Conservation (phyloP, 2,888 invertebrate genomes). For the Epirrhoe alternata region DNA sequence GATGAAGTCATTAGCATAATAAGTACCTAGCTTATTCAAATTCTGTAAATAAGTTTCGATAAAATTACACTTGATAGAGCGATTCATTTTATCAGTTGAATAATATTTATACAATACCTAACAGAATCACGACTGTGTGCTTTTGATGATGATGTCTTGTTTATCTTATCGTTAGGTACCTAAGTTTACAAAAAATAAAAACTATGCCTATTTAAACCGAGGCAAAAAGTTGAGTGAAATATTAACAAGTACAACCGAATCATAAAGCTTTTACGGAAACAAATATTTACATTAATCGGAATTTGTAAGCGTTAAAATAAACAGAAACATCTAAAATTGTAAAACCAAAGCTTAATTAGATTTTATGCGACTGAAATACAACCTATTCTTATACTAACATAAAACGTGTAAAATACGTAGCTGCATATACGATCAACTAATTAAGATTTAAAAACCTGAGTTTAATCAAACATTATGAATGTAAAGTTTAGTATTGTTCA, state of each 20-base stretch:
- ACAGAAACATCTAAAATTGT: slow-evolving; percentile 61
- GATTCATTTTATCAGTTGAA: slow-evolving; percentile 6
- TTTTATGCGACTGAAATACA: slow-evolving; percentile 54
- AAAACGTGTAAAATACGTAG: not conserved
- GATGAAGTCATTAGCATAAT: slow-evolving; percentile 28
- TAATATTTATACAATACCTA: not conserved
- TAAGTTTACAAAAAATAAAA: too few species aligned
- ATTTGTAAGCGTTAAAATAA: slow-evolving; percentile 57
- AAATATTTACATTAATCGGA: slow-evolving; percentile 12
- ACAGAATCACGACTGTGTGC: too few species aligned
- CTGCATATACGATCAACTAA: too few species aligned
- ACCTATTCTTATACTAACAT: not conserved
- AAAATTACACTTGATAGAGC: slow-evolving; percentile 8
- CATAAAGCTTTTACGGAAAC: slow-evolving; percentile 1
- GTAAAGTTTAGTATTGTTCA: not conserved
- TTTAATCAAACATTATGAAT: not conserved
- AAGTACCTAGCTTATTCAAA: slow-evolving; percentile 20
- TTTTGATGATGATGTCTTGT: too few species aligned
- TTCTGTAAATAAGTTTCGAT: slow-evolving; percentile 15
- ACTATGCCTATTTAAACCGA: too few species aligned
- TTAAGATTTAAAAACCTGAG: too few species aligned
- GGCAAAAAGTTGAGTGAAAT: too few species aligned
- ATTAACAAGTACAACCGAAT: not conserved
- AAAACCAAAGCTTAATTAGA: slow-evolving; percentile 78
- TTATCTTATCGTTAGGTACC: too few species aligned